Evolutionary conservation across 2,888 invertebrate genomes (phyloP).

Genomic region (Scaptomyza polygonia): DNA sequence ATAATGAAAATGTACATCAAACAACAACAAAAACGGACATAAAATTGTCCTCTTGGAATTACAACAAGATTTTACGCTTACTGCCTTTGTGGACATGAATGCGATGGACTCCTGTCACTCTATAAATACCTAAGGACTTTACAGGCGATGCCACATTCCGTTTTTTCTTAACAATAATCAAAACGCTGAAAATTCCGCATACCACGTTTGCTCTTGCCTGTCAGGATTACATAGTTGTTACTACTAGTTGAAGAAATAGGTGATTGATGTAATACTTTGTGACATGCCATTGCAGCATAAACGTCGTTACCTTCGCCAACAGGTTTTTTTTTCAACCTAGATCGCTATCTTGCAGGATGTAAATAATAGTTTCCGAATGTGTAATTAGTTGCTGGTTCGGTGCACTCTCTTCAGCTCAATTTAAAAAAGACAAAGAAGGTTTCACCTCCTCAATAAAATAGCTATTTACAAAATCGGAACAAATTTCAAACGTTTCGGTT

Average conservation of each 20-base stretch:
- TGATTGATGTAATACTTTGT: too few relatives aligned
- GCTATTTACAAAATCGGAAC: too few relatives aligned
- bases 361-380: too few relatives aligned
- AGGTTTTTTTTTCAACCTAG: too few relatives aligned
- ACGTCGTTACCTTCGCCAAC: too few relatives aligned
- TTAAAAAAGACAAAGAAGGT: too few relatives aligned
- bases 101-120: conserved; percentile 43
- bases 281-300: too few relatives aligned
- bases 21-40: conserved; percentile 32
- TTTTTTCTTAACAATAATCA: neutral
- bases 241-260: neutral
- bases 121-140: neutral
- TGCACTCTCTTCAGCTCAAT: too few relatives aligned
- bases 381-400: too few relatives aligned
- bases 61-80: conserved; percentile 60
- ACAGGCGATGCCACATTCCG: neutral
- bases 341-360: too few relatives aligned
- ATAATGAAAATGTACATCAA: conserved; percentile 56
- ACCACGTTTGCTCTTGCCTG: neutral
- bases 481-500: too few relatives aligned
- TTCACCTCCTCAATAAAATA: too few relatives aligned
- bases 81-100: conserved; percentile 25
- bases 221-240: neutral
- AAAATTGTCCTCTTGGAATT: conserved; percentile 43
- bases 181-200: neutral